These are phyloP conservation scores for Thamnophis elegans DNA, from an alignment of 2,797 vertebrate genomes.

Conservation along the genomic window DNA sequence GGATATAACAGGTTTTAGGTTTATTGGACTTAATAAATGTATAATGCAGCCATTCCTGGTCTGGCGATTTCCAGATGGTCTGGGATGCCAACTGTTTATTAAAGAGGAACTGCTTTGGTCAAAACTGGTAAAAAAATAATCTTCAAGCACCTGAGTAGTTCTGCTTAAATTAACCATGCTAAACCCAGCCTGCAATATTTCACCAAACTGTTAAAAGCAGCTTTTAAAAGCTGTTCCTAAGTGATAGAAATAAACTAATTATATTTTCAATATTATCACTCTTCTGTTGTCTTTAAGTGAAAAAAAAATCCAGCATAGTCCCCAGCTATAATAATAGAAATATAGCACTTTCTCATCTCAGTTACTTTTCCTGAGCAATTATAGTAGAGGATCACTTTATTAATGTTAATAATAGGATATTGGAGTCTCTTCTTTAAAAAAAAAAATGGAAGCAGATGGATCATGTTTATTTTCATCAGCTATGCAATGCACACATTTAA, in stretches of 20 bases:
- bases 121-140: background rate
- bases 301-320: background rate
- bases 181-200: background rate
- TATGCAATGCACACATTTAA: conserved; percentile 45
- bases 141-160: background rate
- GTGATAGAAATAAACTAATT: background rate
- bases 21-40: too few species aligned
- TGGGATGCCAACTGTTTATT: background rate
- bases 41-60: background rate
- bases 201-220: background rate
- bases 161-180: background rate
- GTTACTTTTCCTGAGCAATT: conserved; percentile 7
- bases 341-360: background rate
- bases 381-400: background rate
- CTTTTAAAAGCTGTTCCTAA: background rate
- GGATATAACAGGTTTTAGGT: too few species aligned
- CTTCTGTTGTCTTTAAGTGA: background rate
- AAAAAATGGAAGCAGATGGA: conserved; percentile 54
- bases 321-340: background rate
- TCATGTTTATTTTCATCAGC: conserved; percentile 46
- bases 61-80: background rate
- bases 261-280: background rate
- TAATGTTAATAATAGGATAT: conserved; percentile 15
- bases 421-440: conserved; percentile 40
- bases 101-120: background rate